These are phyloP conservation scores for Liasis olivaceus DNA, from an alignment of 2,797 vertebrate species.

Conservation along the genomic window DNA sequence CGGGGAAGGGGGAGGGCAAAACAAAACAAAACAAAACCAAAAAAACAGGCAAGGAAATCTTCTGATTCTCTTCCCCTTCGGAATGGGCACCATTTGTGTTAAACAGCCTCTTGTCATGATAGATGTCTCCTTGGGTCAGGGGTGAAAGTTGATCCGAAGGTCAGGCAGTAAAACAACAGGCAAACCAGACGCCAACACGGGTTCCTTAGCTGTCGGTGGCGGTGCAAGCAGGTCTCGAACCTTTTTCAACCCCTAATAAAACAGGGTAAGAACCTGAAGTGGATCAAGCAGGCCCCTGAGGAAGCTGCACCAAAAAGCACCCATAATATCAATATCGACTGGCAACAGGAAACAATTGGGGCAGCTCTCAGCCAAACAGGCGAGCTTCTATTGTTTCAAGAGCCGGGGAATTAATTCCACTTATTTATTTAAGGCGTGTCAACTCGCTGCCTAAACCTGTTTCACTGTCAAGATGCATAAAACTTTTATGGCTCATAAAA, in stretches of 20 bases:
- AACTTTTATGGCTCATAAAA: conserved; percentile 99
- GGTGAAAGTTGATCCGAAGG: conserved; percentile 98
- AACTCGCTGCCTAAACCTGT: conserved; percentile 94
- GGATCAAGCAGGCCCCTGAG: conserved; percentile 77
- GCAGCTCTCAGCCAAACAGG: conserved; percentile 76
- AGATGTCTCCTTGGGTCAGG: conserved; percentile 90
- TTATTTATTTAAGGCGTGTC: conserved; percentile 97
- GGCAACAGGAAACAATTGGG: conserved; percentile 82
- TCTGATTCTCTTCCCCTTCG: conserved; percentile 79
- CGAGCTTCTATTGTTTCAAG: conserved; percentile 81
- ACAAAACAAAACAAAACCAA: neutral
- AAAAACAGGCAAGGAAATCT: conserved; percentile 73
- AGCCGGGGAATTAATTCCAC: conserved; percentile 86
- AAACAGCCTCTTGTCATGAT: conserved; percentile 98
- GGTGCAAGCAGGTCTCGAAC: conserved; percentile 78
- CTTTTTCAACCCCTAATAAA: conserved; percentile 79
- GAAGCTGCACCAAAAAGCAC: conserved; percentile 67
- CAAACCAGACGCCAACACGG: conserved; percentile 86
- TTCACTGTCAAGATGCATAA: conserved; percentile 96
- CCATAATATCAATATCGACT: conserved; percentile 86
- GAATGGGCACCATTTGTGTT: conserved; percentile 97
- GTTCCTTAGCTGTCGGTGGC: conserved; percentile 82
- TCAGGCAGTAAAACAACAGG: conserved; percentile 97
- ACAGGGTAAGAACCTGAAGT: conserved; percentile 79
- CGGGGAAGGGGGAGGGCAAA: conserved; percentile 52